phyloP scores from a whole-genome alignment of 2,797 vertebrate genomes.

The Cottoperca gobio region DNA sequence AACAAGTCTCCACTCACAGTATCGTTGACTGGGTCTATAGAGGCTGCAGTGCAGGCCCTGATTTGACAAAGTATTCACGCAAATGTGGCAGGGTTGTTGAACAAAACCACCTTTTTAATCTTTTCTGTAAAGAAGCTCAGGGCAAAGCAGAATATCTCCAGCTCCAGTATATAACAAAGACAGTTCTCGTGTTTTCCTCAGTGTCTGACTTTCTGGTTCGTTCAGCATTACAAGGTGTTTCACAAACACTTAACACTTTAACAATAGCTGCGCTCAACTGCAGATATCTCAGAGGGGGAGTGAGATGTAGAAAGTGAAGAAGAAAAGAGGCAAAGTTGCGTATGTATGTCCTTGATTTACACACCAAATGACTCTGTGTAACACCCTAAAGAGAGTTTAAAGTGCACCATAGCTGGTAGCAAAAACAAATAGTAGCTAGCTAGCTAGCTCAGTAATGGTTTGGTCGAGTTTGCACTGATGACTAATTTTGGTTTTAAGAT shows the following conservation, averaged over 20 bases:
- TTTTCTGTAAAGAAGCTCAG: neutral
- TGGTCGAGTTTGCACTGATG: neutral
- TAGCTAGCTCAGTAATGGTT: neutral
- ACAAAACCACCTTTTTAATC: neutral
- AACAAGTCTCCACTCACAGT: neutral
- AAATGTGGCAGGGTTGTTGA: neutral
- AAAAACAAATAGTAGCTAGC: neutral
- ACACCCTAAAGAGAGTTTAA: neutral
- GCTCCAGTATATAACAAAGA: neutral
- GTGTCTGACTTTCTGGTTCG: neutral
- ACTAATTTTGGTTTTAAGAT: neutral
- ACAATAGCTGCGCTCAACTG: neutral
- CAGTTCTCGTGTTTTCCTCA: neutral
- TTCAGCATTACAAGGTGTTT: neutral
- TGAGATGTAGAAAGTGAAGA: conserved; percentile 8
- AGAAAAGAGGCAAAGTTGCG: neutral
- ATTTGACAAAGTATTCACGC: neutral
- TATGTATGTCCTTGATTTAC: neutral
- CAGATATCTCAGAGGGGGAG: neutral
- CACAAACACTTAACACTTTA: conserved; percentile 5
- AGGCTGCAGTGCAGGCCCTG: neutral
- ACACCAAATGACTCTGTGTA: neutral
- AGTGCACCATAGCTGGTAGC: neutral
- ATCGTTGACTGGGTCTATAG: neutral
- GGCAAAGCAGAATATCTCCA: neutral